Base-by-base conservation (phyloP, 1,140 invertebrate species). In the Helicoverpa zea region DNA sequence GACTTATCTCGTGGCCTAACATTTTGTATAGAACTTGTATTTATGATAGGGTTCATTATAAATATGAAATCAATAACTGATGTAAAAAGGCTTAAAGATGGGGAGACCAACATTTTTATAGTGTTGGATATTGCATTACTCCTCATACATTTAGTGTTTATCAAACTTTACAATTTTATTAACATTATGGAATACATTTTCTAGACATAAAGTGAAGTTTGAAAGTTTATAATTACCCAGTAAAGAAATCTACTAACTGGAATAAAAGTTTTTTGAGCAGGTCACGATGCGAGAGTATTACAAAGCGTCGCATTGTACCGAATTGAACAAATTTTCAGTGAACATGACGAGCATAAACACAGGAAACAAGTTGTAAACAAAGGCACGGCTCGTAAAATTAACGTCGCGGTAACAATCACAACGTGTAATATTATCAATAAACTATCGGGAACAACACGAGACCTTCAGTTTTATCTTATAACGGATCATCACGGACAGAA, bases 351-450 rank as follows among this genome's bases (percentile, higher is more conserved):
- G 85, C 85, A 84, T 88, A 88, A 88, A 88, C 88, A 89, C 89
- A 86, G 88, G 89, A 91, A 92, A 92, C 90, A 89, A 91, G 79
- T 89, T 91, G 88, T 91, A 93, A 93, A 94, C 92, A 91, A 91
- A 86, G 84, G 82, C 81, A 79, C 85, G 84, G 85, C 76, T 89
- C 84, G 83, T 89, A 85, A 89, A 91, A 88, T 66, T 76, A 78
- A 64, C 72, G 72, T 76, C 80, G 79, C 66, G 81, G 82, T 77
- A 84, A 84, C 80, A 83, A 84, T 86, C 72, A 3, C 35, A 35
- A 47, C 72, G 72, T 80, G 83, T 87, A 75, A 83, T 79, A 84
- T 82, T 79, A 70, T 66, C 54, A 84, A 78, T 76, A 70, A 16
- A 59, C 23, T 70, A 74, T 58, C 30, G 75, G 74, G 58, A 64